Evolutionary conservation across 2,888 invertebrate species (phyloP).

Genomic region (Monochamus alternatus): DNA sequence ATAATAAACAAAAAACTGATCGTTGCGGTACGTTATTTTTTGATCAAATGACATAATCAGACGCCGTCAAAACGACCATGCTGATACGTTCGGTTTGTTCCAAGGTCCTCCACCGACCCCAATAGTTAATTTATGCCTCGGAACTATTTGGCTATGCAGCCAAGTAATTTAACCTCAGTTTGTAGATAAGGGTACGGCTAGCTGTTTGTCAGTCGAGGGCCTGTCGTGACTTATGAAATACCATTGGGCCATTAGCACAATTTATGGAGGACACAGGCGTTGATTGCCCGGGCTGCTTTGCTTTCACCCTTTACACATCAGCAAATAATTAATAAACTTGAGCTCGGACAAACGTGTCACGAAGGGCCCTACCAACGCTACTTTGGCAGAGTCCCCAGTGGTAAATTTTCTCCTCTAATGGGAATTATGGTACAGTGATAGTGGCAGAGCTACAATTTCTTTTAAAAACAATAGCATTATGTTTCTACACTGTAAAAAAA

Average conservation of each 20-base stretch:
- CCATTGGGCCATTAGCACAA: slow-evolving; percentile 70
- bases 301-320: slow-evolving; percentile 19
- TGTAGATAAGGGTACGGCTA: slow-evolving; percentile 46
- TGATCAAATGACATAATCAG: too few species aligned
- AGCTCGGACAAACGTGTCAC: slow-evolving; percentile 14
- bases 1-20: too few species aligned
- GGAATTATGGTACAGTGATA: too few species aligned
- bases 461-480: too few species aligned
- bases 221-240: slow-evolving; percentile 66
- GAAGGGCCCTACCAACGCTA: background rate
- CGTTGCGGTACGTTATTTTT: too few species aligned
- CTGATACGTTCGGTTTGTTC: too few species aligned
- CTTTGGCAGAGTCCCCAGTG: too few species aligned
- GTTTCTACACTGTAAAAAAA: too few species aligned
- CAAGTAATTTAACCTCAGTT: slow-evolving; percentile 49
- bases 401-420: too few species aligned
- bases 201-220: slow-evolving; percentile 34
- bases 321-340: slow-evolving; percentile 24
- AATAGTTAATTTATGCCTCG: slow-evolving; percentile 31
- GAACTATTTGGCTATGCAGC: slow-evolving; percentile 34
- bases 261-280: slow-evolving; percentile 62
- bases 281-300: slow-evolving; percentile 59
- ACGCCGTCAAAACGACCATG: too few species aligned
- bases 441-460: too few species aligned
- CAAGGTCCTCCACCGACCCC: background rate